These are phyloP conservation scores for Zeus faber DNA, from an alignment of 2,113 vertebrate species.

Conservation along the genomic window DNA sequence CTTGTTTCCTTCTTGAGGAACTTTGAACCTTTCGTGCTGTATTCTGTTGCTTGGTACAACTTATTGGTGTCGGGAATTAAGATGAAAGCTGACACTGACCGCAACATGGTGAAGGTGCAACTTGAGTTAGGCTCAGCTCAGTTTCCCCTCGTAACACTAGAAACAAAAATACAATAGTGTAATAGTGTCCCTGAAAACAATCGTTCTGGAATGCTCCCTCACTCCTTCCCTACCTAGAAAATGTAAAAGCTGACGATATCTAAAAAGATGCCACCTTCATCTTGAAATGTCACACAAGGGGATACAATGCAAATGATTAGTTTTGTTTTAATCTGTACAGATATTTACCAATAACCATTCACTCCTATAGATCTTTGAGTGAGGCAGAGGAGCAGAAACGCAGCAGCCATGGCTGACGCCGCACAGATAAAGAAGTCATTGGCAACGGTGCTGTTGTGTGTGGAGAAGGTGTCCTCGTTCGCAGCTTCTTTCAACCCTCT, in stretches of 20 bases:
- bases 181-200: too few relatives aligned
- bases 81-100: constrained; percentile 25
- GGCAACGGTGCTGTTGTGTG: constrained; percentile 63
- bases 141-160: background rate
- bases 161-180: background rate
- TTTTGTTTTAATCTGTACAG: too few relatives aligned
- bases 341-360: too few relatives aligned
- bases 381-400: background rate
- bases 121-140: background rate
- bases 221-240: too few relatives aligned
- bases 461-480: constrained; percentile 77
- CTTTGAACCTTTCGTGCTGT: too few relatives aligned
- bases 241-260: too few relatives aligned
- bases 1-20: too few relatives aligned
- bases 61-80: constrained; percentile 15
- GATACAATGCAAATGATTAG: too few relatives aligned
- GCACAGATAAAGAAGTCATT: constrained; percentile 57
- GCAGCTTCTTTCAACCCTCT: constrained; percentile 76
- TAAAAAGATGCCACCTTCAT: too few relatives aligned
- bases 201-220: too few relatives aligned
- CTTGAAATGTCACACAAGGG: too few relatives aligned
- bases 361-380: constrained; percentile 8
- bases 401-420: constrained; percentile 63
- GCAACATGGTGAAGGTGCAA: background rate
- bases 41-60: too few relatives aligned